Evolutionary conservation across 2,888 invertebrate species (phyloP), one percentile per base, ranked within the genome.

Genomic region (Himalopsyche japonica): DNA sequence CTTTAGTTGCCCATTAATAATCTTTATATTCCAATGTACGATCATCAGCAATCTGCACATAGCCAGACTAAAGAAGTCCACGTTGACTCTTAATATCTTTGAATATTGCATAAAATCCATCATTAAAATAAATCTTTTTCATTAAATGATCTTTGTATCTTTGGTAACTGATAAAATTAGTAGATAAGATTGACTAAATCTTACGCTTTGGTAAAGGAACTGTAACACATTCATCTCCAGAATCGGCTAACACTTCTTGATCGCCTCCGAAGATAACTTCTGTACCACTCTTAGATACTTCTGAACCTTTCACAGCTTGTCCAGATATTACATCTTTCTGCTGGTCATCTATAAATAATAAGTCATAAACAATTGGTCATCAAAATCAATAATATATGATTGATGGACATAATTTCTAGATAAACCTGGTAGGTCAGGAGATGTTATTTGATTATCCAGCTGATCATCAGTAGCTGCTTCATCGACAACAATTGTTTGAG

Each of bases 141-240:
- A 32, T 32, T 4, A 32, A 3, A 32, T 32, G 32, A 6, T 32
- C 32, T 32, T 32, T 32, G 32, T 32, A 32, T 32, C 32, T 32
- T 32, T 6, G 32, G 32, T 32, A 32, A 4, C 32, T 32, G 32
- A 37, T 37, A 37, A 37, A 37, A 37, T 8, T n/a, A n/a, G n/a
- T n/a, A 37, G 1, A 37, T 7, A 8, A 10, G 37, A 37, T 8
- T 37, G 37, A 37, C 10, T 8, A 37, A 89, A 84, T 88, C 88
- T 78, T 88, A 87, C 76, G 86, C 80, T 86, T 87, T 87, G 70
- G 70, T 70, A 70, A 70, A 30, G 70, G 27, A 70, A 70, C 70
- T 5, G 70, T 70, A 15, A 70, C 27, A 70, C 6, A 30, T 70
- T 70, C 70, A 30, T 70, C 70, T 70, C 70, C 70, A 15, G 70